Evolutionary conservation across 2,888 invertebrate genomes (phyloP), one percentile per base, ranked within the genome.

Genomic region (Cylindroiulus punctatus): DNA sequence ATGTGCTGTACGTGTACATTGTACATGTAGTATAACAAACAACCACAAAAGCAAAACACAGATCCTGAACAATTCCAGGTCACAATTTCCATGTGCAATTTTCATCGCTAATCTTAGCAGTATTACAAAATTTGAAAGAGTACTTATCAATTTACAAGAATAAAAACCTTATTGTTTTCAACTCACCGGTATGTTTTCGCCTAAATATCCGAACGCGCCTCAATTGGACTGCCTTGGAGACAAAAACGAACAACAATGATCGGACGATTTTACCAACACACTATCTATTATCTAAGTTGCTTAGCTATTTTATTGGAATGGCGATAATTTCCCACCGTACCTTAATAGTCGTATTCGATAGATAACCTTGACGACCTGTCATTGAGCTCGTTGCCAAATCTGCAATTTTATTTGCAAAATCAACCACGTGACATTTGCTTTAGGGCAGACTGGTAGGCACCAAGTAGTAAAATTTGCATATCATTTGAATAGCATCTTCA

Each of bases 331-430:
- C 30, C 22, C 26, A 14, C 14, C 76, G 8, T 76, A 76, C 30
- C 65, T 65, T 30, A 30, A 76, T 76, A 76, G 30, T 26, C 76
- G 10, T 30, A 76, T 76, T 30, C 10, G 76, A 22, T 30, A 65
- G 76, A 76, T 76, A 76, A 76, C 76, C 26, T 76, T 76, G n/a
- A n/a, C n/a, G n/a, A n/a, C n/a, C n/a, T n/a, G n/a, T n/a, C 30
- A 76, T 76, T 76, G 30, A 76, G 30, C 30, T 26, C 14, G 30
- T 76, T 76, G 76, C 2, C 30, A 26, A 76, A 30, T 14, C 12
- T 30, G 76, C 22, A 3, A 30, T 30, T 22, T 5, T 30, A 76
- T 1, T 8, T 22, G 57, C 57, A 12, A 19, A 65, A 7, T 57
- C 10, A 7, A 8, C 4, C 40, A 14, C 47, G 1, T 10, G 10